A percentile compares a stretch with the other conserved stretches of the same genome.
These are phyloP conservation scores for Mythimna lalbum DNA, from an alignment of 2,888 invertebrate species.

Conservation along the genomic window DNA sequence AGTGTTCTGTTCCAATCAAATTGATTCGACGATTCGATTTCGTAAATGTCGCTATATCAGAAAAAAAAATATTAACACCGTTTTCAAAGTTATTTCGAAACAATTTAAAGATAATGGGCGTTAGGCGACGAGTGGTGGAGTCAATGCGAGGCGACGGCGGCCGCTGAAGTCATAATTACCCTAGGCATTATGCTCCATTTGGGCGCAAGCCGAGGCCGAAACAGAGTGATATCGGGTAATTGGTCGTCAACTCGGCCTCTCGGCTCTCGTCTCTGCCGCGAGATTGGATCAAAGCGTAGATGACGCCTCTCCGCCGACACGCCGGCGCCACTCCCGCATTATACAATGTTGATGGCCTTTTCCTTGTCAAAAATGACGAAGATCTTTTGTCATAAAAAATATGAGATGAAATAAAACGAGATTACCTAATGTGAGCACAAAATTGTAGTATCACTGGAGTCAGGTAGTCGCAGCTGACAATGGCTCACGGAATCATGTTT, in stretches of 20 bases:
- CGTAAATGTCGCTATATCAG: slow-evolving; percentile 62
- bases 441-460: slow-evolving; percentile 82
- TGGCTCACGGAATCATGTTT: slow-evolving; percentile 50
- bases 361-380: slow-evolving; percentile 91
- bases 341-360: slow-evolving; percentile 90
- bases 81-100: slow-evolving; percentile 74
- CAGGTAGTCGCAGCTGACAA: slow-evolving; percentile 77
- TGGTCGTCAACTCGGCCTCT: slow-evolving; percentile 85
- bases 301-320: slow-evolving; percentile 82
- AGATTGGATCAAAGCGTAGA: slow-evolving; percentile 87
- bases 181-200: slow-evolving; percentile 90
- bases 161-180: slow-evolving; percentile 88
- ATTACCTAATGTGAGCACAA: slow-evolving; percentile 86
- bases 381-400: slow-evolving; percentile 89
- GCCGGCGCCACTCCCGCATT: slow-evolving; percentile 87
- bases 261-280: slow-evolving; percentile 64
- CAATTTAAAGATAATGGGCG: slow-evolving; percentile 81
- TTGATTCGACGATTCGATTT: slow-evolving; percentile 59
- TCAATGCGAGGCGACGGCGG: slow-evolving; percentile 73
- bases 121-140: slow-evolving; percentile 77
- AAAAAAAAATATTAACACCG: slow-evolving; percentile 73
- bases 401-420: slow-evolving; percentile 85
- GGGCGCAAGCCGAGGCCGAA: slow-evolving; percentile 79
- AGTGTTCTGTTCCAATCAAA: slow-evolving; percentile 60
- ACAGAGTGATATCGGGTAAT: slow-evolving; percentile 89